Evolutionary conservation across 2,797 vertebrate species (phyloP), one percentile per base, ranked within the genome.

Genomic region (Gymnothorax reevesii): DNA sequence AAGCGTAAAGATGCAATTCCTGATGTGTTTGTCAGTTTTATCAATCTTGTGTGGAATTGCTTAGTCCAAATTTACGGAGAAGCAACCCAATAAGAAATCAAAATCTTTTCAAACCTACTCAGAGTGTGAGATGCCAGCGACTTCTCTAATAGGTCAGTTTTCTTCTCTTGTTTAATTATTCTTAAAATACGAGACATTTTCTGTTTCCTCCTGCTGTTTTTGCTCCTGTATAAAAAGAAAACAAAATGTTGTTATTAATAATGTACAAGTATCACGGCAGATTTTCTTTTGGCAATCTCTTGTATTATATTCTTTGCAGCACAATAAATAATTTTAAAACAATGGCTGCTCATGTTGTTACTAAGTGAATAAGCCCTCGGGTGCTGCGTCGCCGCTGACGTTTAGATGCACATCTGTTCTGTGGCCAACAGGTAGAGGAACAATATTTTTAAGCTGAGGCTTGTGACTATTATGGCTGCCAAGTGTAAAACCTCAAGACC

Each of bases 171-270:
- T 89, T 90, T 89, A 94, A 95, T 96, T 91, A 94, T 95, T 95
- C 95, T 94, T 42, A 95, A 96, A 95, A 95, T 86, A 84, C 95
- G 95, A 94, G 93, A 95, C 96, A 94, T 95, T 96, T 96, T 96
- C 96, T 97, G 96, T 97, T 95, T 96, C 95, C 96, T 95, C 96
- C 94, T 96, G 97, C 95, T 97, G 95, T 95, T 96, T 95, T 95
- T 97, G 96, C 96, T 97, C 94, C 96, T 97, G 95, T 97, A 95
- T 96, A 95, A 97, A 89, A 95, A 96, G 95, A 94, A 94, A 94
- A 84, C 59, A 86, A 87, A 83, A 88, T 90, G 91, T 91, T 85
- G 82, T 91, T 91, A 87, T 87, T 88, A 91, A 90, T 90, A 84
- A 88, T 90, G 90, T 89, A 92, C 96, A 96, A 94, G 92, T 94